A percentile compares a stretch with the other conserved stretches of the same genome.
phyloP scores from a whole-genome alignment of 2,888 invertebrate genomes.

The Metacarcinus magister region DNA sequence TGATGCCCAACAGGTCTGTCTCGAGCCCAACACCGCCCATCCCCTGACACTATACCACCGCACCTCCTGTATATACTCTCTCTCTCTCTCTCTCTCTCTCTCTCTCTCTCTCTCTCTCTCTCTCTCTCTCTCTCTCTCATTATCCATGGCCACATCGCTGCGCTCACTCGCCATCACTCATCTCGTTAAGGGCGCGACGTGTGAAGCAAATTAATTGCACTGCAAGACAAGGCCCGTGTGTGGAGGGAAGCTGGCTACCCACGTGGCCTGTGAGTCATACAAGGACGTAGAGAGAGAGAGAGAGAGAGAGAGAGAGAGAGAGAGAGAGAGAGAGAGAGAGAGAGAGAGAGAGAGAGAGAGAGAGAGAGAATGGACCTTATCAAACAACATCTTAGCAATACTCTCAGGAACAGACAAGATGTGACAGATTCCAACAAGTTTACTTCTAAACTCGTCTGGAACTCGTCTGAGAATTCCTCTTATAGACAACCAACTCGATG shows the following conservation, averaged over 20 bases:
- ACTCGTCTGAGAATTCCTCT: too few species aligned
- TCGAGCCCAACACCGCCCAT: not conserved
- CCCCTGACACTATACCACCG: not conserved
- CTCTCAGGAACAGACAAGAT: not conserved
- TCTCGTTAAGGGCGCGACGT: not conserved
- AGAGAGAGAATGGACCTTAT: too few species aligned
- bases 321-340: not conserved
- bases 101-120: constrained; percentile 52
- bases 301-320: not conserved
- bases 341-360: not conserved
- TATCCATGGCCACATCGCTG: not conserved
- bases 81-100: constrained; percentile 64
- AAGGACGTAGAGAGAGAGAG: not conserved
- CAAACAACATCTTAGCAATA: not conserved
- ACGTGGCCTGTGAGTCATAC: not conserved
- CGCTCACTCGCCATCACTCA: not conserved
- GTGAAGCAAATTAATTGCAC: not conserved
- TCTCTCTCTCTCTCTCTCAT: constrained; percentile 56
- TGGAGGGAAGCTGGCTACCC: not conserved
- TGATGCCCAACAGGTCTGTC: not conserved
- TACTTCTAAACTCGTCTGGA: too few species aligned
- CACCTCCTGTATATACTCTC: not conserved
- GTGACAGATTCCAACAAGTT: not conserved
- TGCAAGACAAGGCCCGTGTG: not conserved
- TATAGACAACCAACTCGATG: too few species aligned